These are phyloP conservation scores for Plectus sambesii DNA, from an alignment of 1,140 invertebrate species.

Conservation along the genomic window DNA sequence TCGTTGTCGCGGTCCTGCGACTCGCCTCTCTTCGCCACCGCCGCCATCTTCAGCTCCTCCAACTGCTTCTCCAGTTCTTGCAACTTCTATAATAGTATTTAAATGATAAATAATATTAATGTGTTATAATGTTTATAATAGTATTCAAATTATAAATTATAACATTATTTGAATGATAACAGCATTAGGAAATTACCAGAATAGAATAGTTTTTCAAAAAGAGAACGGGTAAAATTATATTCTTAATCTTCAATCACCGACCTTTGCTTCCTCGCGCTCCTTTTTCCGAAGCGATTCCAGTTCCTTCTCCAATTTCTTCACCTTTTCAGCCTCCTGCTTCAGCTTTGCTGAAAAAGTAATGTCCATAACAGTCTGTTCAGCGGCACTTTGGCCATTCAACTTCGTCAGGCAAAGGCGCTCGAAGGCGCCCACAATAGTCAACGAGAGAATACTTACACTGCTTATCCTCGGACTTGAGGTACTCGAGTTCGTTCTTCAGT, in stretches of 20 bases:
- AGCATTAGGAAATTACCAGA: no score
- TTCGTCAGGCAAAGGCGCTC: no score
- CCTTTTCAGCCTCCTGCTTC: conserved; percentile 18
- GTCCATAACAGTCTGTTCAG: no score
- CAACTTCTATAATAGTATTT: no score
- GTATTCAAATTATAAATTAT: no score
- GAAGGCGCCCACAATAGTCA: conserved; percentile 3
- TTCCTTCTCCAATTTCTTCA: conserved; percentile 77
- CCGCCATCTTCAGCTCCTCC: conserved; percentile 39
- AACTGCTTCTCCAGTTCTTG: conserved; percentile 60
- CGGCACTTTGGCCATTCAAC: no score
- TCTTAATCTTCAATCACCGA: conserved; percentile 48
- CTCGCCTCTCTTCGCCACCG: conserved; percentile 53
- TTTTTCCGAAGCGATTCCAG: conserved; percentile 74
- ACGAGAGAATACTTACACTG: conserved; percentile 1
- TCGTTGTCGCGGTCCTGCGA: conserved; percentile 62
- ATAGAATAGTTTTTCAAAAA: no score
- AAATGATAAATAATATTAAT: no score
- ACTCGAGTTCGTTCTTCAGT: conserved; percentile 86
- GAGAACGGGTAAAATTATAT: no score
- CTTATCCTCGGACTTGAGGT: conserved; percentile 83
- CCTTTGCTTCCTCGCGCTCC: conserved; percentile 72
- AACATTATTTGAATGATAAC: no score
- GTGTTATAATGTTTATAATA: no score
- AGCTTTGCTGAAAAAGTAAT: no score